These are phyloP conservation scores for Oreohelix idahoensis DNA, from an alignment of 1,140 invertebrate genomes.

Conservation along the genomic window DNA sequence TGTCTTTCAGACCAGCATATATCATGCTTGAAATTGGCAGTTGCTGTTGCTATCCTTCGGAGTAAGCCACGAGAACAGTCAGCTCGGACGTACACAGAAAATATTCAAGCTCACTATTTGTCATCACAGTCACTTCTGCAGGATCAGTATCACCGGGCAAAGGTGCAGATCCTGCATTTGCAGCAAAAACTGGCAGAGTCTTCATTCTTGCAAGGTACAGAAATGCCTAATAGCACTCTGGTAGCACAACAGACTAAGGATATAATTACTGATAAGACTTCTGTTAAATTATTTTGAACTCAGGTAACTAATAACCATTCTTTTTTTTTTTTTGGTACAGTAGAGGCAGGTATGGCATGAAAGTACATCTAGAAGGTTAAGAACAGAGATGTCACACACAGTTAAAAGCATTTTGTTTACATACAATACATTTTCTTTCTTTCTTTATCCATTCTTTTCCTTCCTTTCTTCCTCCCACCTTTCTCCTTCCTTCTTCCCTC, in stretches of 20 bases:
- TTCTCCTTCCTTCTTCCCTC: too few relatives aligned
- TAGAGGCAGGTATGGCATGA: too few relatives aligned
- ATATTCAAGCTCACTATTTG: neutral
- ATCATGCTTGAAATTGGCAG: slow-evolving; percentile 24
- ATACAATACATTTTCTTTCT: too few relatives aligned
- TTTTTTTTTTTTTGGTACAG: too few relatives aligned
- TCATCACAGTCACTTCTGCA: slow-evolving; percentile 4
- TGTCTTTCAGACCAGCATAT: neutral
- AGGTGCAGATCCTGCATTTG: neutral
- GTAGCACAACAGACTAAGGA: neutral
- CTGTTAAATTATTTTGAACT: neutral
- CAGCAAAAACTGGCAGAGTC: neutral
- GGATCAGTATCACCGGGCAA: neutral
- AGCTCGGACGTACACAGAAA: slow-evolving; percentile 17
- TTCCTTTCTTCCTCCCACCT: too few relatives aligned
- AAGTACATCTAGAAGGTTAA: too few relatives aligned
- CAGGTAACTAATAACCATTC: neutral
- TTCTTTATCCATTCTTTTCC: too few relatives aligned
- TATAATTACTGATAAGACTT: neutral
- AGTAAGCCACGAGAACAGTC: neutral
- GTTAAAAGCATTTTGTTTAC: too few relatives aligned
- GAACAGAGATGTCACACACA: too few relatives aligned
- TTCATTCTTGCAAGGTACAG: neutral
- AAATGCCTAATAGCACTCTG: neutral
- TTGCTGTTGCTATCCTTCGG: slow-evolving; percentile 29